Base-by-base conservation (phyloP, 2,888 invertebrate species). In the Nematopogon swammerdamellus region DNA sequence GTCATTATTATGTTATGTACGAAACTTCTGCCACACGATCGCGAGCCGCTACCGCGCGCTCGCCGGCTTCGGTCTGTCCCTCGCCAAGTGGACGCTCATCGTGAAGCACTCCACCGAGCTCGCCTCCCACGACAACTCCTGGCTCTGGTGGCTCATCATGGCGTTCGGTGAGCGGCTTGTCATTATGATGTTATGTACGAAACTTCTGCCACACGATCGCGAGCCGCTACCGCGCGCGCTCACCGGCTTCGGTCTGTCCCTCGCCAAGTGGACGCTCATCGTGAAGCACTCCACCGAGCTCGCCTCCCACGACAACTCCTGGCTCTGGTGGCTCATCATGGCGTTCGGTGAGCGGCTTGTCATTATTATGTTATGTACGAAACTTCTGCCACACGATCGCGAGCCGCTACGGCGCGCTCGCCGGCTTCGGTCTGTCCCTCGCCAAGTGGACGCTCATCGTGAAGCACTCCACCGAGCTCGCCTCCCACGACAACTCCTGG, bases 361-460 rank as follows among this genome's bases (percentile, higher is more conserved):
- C n/a, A 48, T n/a, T 48, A 45, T 91, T 91, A 61, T 92, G 92
- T 95, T 58, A 91, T 95, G 85, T 96, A n/a, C n/a, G n/a, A n/a
- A n/a, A 95, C 64, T 92, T 95, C 81, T 94, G 94, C 64, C 94
- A 95, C 70, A 95, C 95, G 48, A 92, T 95, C 61, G 95, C 95
- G 42, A 93, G 92, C 25, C 86, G 95, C 59, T 95, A 95, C 68
- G 95, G 96, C 19, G 95, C 95, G 1, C 76, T 96, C 47, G 91
- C 95, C 45, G 95, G 95, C 50, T 95, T 96, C 65, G 95, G 95
- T 1, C 82, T 96, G 16, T 95, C 95, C 5, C 82, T 96, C 54
- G 93, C 95, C 56, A 96, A 96, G 75, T 96, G 95, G 95, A 95
- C 95, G 29, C 85, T 95, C 59, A 95, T 95, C 62, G 94, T 95